Evolutionary conservation across 1,140 invertebrate species (phyloP), one percentile per base, ranked within the genome.

Genomic region (Procambarus clarkii): DNA sequence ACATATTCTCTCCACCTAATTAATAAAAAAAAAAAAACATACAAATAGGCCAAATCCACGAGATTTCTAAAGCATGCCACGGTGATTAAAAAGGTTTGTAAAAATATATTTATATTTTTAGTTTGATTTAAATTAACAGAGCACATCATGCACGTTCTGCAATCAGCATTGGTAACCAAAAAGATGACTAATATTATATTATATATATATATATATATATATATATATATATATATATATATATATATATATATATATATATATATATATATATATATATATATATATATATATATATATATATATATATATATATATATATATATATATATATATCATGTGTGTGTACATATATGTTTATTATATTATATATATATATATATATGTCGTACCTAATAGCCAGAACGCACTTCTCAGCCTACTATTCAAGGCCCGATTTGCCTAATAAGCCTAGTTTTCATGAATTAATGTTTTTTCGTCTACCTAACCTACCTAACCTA

Each of bases 1-100:
- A 86, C n/a, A 54, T 76, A 54, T 64, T 74, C 83, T 79, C 18
- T 50, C 45, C 45, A 46, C 45, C 77, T n/a, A 46, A 3, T 79
- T 77, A 60, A 69, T 46, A 48, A 69, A 54, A 69, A 34, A 76
- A 74, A 21, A 24, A 50, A 34, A 5, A n/a, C n/a, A 34, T 21
- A 34, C 5, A 74, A 0, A 11, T n/a, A 74, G 60, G 13, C 8
- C 69, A 74, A 34, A 74, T 34, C 21, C 69, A 74, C n/a, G 8
- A 9, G 8, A 74, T 24, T 74, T 74, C n/a, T n/a, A 74, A 8
- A 34, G n/a, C n/a, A 74, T 34, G n/a, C 64, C 64, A 18, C 11
- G 3, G 13, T 58, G 54, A 58, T 58, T 58, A 58, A 13, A 58
- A 69, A 21, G 0, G 18, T 18, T 69, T 18, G 11, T 69, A 13